Conservation (phyloP, 2,113 vertebrate species). For the Hemibagrus wyckioides region DNA sequence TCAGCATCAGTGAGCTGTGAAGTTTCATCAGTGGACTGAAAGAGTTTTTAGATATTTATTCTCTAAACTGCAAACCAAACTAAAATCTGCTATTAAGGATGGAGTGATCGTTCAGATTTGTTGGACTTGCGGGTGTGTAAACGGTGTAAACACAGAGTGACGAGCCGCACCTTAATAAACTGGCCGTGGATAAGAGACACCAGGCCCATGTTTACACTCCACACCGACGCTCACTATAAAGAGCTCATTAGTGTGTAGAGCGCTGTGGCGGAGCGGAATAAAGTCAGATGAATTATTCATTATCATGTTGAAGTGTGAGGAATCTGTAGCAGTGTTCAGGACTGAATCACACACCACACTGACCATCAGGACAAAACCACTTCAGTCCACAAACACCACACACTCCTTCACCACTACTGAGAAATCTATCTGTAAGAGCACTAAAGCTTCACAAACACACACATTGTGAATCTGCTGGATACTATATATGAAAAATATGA, state of each 20-base stretch:
- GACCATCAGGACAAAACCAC: background rate
- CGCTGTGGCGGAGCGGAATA: background rate
- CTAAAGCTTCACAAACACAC: background rate
- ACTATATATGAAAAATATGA: background rate
- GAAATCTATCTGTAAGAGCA: background rate
- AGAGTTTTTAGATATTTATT: background rate
- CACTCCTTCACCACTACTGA: background rate
- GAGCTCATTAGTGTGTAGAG: background rate
- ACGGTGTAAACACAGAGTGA: background rate
- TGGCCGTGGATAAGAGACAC: background rate
- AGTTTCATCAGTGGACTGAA: background rate
- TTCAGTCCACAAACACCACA: background rate
- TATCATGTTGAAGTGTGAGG: background rate
- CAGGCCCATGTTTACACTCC: slow-evolving; percentile 8
- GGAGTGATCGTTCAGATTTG: background rate
- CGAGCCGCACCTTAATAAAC: slow-evolving; percentile 9
- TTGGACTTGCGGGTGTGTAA: background rate
- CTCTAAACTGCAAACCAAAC: background rate
- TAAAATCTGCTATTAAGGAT: background rate
- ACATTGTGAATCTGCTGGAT: background rate
- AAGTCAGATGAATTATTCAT: background rate
- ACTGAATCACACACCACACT: background rate
- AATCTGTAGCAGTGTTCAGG: background rate
- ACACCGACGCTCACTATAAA: background rate
- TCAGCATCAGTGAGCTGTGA: background rate